Evolutionary conservation across 1,140 invertebrate genomes (phyloP), one percentile per base, ranked within the genome.

Genomic region (Microvelia longipes): DNA sequence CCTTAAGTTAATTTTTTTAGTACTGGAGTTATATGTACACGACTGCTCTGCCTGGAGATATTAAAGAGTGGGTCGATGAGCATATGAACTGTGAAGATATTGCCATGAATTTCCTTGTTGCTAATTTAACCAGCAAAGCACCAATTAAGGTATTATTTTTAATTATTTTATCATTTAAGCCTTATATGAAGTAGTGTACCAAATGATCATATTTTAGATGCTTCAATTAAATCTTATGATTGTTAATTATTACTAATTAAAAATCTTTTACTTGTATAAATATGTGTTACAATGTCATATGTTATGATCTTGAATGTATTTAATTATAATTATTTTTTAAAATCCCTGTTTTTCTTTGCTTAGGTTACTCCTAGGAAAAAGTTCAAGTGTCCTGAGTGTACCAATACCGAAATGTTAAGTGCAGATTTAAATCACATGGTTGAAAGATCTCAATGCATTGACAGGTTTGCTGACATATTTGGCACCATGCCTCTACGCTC

Each of bases 21-120:
- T 90, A 88, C 77, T 96, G 92, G 91, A 93, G 88, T 77, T 91
- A 93, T 78, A 86, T 92, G 77, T 96, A 94, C 77, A 93, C 91
- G 19, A 85, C 88, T 71, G 82, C 85, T 19, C 89, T 94, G 87
- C 90, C 92, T 0, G 82, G 84, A 0, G 86, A 89, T 73, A 89
- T 93, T 25, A 86, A 88, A 68, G 81, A 87, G 63, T 94, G 90
- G 90, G 92, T 96, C 0, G 92, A 96, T 76, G 85, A 90, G 24
- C 88, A 91, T 75, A 95, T 95, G 90, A 96, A 96, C 79, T 96
- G 93, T 78, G 93, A 96, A 80, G 93, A 96, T 76, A 94, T 96
- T 74, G 93, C 92, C 0, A 95, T 96, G 91, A 96, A 96, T 79
- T 96, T 96, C 80, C 82, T 96, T 0, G 88, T 96, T 14, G 88